A percentile compares a stretch with the other conserved stretches of the same genome.
Evolutionary conservation across 1,140 invertebrate genomes (phyloP).

Genomic region (Temnothorax longispinosus): DNA sequence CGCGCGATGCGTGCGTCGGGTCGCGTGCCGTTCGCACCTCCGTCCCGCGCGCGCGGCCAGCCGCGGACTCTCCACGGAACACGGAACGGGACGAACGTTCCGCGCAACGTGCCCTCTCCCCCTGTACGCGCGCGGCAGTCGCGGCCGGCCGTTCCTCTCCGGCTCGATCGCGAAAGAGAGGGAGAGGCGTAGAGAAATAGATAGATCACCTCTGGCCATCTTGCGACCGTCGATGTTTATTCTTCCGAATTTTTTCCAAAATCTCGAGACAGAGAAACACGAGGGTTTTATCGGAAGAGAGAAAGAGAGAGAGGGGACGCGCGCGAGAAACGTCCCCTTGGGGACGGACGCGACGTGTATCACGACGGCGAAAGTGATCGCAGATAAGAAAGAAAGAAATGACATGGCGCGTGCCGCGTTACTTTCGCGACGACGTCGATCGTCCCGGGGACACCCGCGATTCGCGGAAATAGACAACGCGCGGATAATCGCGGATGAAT

Average conservation of each 20-base stretch:
- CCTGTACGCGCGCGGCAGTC: not conserved
- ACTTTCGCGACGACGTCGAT: conserved; percentile 7
- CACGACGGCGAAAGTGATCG: conserved; percentile 11
- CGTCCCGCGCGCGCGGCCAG: conserved; percentile 48
- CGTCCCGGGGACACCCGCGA: not conserved
- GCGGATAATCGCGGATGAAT: not conserved
- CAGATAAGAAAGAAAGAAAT: not conserved
- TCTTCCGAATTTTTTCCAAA: not conserved
- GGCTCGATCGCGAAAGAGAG: conserved; percentile 49
- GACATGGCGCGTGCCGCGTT: conserved; percentile 27
- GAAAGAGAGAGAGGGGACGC: not conserved
- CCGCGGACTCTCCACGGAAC: conserved; percentile 31
- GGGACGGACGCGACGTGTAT: not conserved
- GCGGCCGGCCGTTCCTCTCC: conserved; percentile 19
- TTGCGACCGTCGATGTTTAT: conserved; percentile 10
- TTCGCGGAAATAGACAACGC: not conserved
- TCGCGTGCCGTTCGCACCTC: conserved; percentile 79
- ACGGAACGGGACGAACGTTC: conserved; percentile 38
- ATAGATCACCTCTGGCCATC: conserved; percentile 56
- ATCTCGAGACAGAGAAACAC: not conserved
- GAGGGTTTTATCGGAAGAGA: not conserved
- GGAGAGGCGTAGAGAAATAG: not conserved
- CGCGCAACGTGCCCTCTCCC: conserved; percentile 65
- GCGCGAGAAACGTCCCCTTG: not conserved
- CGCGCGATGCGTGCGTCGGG: conserved; percentile 71